A percentile compares a stretch with the other conserved stretches of the same genome.
Conservation (phyloP, 2,113 vertebrate species). For the Triplophysa dalaica region DNA sequence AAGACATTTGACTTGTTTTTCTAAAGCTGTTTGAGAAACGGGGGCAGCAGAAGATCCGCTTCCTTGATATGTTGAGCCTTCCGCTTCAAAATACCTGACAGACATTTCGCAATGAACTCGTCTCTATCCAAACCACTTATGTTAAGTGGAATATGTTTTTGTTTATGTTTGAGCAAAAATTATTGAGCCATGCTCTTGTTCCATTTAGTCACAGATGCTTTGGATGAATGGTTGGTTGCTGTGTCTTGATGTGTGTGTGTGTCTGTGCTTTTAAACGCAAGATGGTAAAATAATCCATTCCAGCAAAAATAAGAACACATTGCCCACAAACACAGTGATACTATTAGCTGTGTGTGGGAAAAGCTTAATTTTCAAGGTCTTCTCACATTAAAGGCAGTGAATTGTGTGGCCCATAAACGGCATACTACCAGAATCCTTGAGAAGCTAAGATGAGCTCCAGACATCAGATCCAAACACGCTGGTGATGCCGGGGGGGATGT, state of each 20-base stretch:
- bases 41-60: not conserved
- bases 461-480: not conserved
- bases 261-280: not conserved
- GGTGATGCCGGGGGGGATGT: not conserved
- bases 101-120: not conserved
- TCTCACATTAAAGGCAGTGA: conserved; percentile 11
- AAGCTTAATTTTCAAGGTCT: conserved; percentile 15
- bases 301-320: conserved; percentile 15
- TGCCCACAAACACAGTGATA: conserved; percentile 2
- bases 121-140: not conserved
- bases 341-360: conserved; percentile 3
- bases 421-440: conserved; percentile 11
- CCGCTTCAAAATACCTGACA: conserved; percentile 1
- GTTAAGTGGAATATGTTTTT: conserved; percentile 7
- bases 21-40: not conserved
- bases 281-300: not conserved
- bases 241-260: conserved; percentile 1
- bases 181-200: conserved; percentile 19
- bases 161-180: conserved; percentile 3
- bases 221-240: conserved; percentile 21
- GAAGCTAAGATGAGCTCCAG: conserved; percentile 17
- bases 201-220: conserved; percentile 15
- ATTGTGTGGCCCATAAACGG: conserved; percentile 20
- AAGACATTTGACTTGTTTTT: not conserved
- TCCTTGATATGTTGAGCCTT: not conserved